These are phyloP conservation scores for Lathronympha strigana DNA, from an alignment of 2,888 invertebrate species.

Conservation along the genomic window DNA sequence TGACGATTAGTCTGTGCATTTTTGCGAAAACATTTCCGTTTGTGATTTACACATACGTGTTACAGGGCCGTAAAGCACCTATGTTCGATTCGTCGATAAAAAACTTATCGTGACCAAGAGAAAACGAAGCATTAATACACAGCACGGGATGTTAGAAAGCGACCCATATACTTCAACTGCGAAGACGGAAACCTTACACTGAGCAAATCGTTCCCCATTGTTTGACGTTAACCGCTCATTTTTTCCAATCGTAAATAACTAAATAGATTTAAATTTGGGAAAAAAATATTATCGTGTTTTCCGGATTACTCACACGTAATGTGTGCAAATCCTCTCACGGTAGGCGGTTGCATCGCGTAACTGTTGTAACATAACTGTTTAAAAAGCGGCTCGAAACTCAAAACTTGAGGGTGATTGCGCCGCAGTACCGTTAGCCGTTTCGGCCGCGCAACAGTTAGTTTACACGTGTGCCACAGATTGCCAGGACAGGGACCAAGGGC, in stretches of 20 bases:
- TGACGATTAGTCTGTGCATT: conserved; percentile 24
- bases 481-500: conserved; percentile 62
- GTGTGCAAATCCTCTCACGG: not conserved
- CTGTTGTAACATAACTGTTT: conserved; percentile 12
- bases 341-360: conserved; percentile 4
- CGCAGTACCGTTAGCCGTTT: conserved; percentile 32
- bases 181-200: too few relatives aligned
- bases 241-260: too few relatives aligned
- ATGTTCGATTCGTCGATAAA: not conserved
- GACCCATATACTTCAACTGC: too few relatives aligned
- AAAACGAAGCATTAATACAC: too few relatives aligned
- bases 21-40: conserved; percentile 12
- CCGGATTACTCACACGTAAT: not conserved
- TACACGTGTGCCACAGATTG: conserved; percentile 24
- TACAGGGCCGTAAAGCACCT: not conserved
- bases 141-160: too few relatives aligned
- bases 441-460: conserved; percentile 40
- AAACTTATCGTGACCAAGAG: too few relatives aligned
- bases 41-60: not conserved
- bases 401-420: conserved; percentile 40
- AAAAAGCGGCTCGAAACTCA: conserved; percentile 19
- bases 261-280: too few relatives aligned
- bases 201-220: too few relatives aligned
- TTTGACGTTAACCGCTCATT: too few relatives aligned
- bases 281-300: not conserved